These are phyloP conservation scores for Ypsolopha scabrella DNA, from an alignment of 2,888 invertebrate species.

Conservation along the genomic window DNA sequence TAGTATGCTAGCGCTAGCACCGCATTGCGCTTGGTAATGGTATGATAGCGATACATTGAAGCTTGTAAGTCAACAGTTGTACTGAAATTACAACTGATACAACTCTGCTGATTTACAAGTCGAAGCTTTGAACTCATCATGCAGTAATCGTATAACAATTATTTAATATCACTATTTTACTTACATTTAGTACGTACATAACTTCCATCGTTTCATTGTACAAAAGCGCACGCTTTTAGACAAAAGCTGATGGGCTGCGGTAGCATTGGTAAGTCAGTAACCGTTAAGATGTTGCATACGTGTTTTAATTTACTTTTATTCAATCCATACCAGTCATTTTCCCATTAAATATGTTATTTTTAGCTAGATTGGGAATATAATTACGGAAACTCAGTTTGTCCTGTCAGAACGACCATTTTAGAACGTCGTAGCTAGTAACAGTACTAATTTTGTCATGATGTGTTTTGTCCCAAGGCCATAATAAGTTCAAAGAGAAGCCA, in stretches of 20 bases:
- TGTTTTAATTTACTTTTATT: not conserved
- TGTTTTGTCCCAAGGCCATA: conserved; percentile 75
- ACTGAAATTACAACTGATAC: too few species aligned
- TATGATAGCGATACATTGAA: not conserved
- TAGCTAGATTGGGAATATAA: too few species aligned
- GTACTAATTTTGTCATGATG: conserved; percentile 9
- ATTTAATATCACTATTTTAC: not conserved
- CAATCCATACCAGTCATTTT: too few species aligned
- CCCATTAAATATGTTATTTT: too few species aligned
- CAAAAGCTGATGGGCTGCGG: not conserved
- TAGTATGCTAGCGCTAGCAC: too few species aligned
- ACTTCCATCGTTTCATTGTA: not conserved
- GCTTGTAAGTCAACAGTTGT: not conserved
- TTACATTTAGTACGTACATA: not conserved
- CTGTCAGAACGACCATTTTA: too few species aligned
- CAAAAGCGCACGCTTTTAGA: not conserved
- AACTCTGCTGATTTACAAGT: too few species aligned
- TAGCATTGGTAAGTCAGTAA: not conserved
- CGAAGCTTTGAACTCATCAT: too few species aligned
- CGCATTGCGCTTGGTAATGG: too few species aligned
- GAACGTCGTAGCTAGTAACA: too few species aligned
- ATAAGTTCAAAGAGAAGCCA: conserved; percentile 82
- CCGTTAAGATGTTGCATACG: not conserved
- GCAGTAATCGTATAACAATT: too few species aligned
- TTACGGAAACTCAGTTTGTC: too few species aligned